phyloP scores from a whole-genome alignment of 35 echinoderm and acorn worm genomes.

The Patiria miniata region DNA sequence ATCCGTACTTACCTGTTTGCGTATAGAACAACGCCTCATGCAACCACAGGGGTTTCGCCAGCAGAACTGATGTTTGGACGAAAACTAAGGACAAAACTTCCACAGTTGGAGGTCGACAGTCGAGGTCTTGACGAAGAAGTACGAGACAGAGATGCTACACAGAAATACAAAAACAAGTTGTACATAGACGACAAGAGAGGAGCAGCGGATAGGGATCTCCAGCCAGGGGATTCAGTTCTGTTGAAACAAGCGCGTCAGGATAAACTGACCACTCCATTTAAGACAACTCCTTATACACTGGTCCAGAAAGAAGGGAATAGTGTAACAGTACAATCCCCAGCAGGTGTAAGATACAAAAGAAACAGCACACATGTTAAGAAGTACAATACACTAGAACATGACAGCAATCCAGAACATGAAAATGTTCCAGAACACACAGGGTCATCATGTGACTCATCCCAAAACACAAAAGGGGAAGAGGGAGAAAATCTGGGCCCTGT shows the following conservation, averaged over 20 bases:
- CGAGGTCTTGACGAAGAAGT: conserved; percentile 42
- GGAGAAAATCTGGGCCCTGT: conserved; percentile 27
- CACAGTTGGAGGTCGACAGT: conserved; percentile 8
- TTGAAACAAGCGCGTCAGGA: conserved; percentile 28
- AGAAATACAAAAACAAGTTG: conserved; percentile 34
- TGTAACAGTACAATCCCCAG: conserved; percentile 34
- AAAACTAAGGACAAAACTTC: conserved; percentile 60
- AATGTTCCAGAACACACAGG: background rate
- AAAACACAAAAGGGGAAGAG: conserved; percentile 41
- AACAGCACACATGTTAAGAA: conserved; percentile 54
- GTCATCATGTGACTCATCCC: conserved; percentile 10
- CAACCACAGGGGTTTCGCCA: conserved; percentile 49
- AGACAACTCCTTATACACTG: conserved; percentile 39
- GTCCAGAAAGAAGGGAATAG: conserved; percentile 39
- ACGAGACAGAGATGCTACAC: conserved; percentile 31
- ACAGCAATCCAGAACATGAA: background rate
- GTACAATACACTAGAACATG: background rate
- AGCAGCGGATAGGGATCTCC: conserved; percentile 33
- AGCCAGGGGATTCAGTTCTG: conserved; percentile 36
- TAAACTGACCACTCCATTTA: conserved; percentile 40
- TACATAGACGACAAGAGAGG: conserved; percentile 35
- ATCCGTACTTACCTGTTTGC: conserved; percentile 40
- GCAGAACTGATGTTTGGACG: conserved; percentile 53
- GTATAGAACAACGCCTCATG: conserved; percentile 62
- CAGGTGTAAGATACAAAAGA: conserved; percentile 62